phyloP scores from a whole-genome alignment of 2,888 invertebrate genomes.

The Brassicogethes aeneus region DNA sequence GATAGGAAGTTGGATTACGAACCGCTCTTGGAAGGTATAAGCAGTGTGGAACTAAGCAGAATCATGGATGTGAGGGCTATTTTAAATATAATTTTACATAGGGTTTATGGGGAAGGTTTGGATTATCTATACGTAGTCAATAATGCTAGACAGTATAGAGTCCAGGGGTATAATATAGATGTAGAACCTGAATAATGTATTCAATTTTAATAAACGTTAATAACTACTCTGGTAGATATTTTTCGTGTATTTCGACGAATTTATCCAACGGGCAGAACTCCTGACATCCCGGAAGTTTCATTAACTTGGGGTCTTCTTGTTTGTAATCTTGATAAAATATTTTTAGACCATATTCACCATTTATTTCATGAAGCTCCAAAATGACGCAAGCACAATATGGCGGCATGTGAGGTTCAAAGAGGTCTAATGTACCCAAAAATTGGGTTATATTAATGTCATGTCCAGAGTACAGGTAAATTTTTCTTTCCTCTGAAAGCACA shows the following conservation, averaged over 20 bases:
- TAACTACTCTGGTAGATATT: constrained; percentile 27
- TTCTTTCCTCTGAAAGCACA: constrained; percentile 16
- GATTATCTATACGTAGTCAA: constrained; percentile 32
- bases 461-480: constrained; percentile 40
- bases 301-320: constrained; percentile 15
- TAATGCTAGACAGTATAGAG: too few species aligned
- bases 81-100: constrained; percentile 27
- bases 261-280: constrained; percentile 28
- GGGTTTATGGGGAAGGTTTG: constrained; percentile 30
- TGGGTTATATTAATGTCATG: constrained; percentile 48
- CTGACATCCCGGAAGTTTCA: constrained; percentile 28
- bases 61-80: constrained; percentile 23
- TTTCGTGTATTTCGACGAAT: constrained; percentile 23
- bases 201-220: constrained; percentile 4
- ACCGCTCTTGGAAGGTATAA: constrained; percentile 15
- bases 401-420: constrained; percentile 37
- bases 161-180: neutral
- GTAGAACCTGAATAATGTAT: constrained; percentile 4
- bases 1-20: constrained; percentile 18
- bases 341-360: constrained; percentile 23
- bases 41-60: constrained; percentile 10
- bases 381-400: constrained; percentile 27
- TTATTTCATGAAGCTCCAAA: constrained; percentile 26
- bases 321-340: constrained; percentile 20
- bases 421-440: constrained; percentile 39